Base-by-base conservation (phyloP, 2,888 invertebrate genomes). In the Dryadula phaetusa region DNA sequence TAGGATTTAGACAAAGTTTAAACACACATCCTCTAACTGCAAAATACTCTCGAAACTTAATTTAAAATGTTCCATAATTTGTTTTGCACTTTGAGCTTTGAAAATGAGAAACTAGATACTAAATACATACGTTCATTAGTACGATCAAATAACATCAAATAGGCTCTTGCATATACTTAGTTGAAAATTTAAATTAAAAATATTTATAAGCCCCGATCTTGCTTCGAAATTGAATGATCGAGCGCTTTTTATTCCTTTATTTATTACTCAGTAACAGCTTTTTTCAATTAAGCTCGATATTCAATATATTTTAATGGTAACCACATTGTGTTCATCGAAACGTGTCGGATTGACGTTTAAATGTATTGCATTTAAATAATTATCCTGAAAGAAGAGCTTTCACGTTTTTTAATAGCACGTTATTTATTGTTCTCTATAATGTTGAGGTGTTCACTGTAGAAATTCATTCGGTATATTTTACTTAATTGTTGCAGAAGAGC, bases 341-440 rank as follows among this genome's bases (percentile, higher is more conserved):
- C 63, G 60, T 61, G 60, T 49, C 53, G 63, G 40, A 61, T 69
- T 61, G 66, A 64, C 53, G 60, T 66, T 58, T 69, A 28, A 66
- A 63, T 46, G 32, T 63, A 69, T 63, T 69, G 63, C 60, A 61
- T 60, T 69, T 66, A 69, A 63, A 69, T 66, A 61, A 58, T 47
- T 34, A 63, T 54, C 18, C 14, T 66, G 47, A 20, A 54, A 66
- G 46, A 54, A 34, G 49, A 66, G 63, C 61, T 64, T 58, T 64
- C 54, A 20, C 22, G 16, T 20, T 60, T 58, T 40, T 58, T 58
- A 22, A 60, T 52, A 42, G 16, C 25, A n/a, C 40, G 18, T 47
- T n/a, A n/a, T n/a, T 56, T 25, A 46, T n/a, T 32, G 20, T 10
- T 12, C 40, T 60, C 0, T 7, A 25, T 5, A 52, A n/a, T 7